Base-by-base conservation (phyloP, 2,888 invertebrate genomes). In the Heliconius ismenius region DNA sequence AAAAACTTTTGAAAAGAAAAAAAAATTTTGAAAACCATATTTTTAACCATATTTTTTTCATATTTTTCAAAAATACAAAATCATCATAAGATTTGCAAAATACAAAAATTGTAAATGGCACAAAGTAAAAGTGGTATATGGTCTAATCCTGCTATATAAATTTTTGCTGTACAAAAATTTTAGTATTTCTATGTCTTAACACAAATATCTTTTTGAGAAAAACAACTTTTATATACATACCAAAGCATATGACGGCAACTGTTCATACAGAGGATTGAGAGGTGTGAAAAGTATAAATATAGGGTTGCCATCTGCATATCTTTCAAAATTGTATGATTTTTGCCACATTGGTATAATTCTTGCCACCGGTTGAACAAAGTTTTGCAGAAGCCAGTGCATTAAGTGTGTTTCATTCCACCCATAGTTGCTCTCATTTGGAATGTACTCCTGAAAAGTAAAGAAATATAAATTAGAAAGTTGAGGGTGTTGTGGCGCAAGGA, bases 261-360 rank as follows among this genome's bases (percentile, higher is more conserved):
- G 93, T 74, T 92, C 90, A 84, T 95, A 94, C 63, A 97, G 90
- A n/a, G 97, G 96, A 89, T 97, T 97, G 78, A 96, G 92, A 11
- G 97, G 97, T 1, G 97, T 97, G 84, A 98, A 98, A 76, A 98
- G 89, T 81, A 98, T 94, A 62, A 98, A 89, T 65, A 96, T 95
- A 3, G 98, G 97, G 75, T 96, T 96, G 60, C 95, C 95, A 82
- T 95, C 95, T 15, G 97, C 91, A 85, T 95, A 95, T 81, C 94
- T 95, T n/a, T 96, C 96, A 70, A 98, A 92, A 28, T 94, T 95
- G 54, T 95, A 93, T 18, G 96, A 95, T 89, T 98, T 98, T 67
- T 94, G 93, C 85, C 97, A 97, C 76, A 96, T 94, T 0, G 97
- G 97, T 80, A 96, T 95, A 43, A 97, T 89, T 95, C 97, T 96